A percentile compares a stretch with the other conserved stretches of the same genome.
phyloP scores from a whole-genome alignment of 2,113 vertebrate species.

The Gallinago media region DNA sequence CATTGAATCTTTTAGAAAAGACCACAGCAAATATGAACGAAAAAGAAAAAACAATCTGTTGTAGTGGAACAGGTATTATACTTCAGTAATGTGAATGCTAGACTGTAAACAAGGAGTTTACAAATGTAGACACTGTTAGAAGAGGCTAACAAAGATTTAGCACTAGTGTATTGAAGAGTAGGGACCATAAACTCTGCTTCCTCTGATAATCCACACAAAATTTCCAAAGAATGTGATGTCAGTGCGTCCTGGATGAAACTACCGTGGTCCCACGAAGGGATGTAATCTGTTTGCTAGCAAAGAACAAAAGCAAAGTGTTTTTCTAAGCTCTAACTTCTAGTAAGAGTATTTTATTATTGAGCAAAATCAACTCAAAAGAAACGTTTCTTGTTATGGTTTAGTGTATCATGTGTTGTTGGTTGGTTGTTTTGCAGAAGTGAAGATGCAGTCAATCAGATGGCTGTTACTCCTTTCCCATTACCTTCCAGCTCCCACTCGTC shows the following conservation, averaged over 20 bases:
- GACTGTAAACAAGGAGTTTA: background rate
- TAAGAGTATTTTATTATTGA: background rate
- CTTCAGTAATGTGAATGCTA: background rate
- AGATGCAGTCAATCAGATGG: conserved; percentile 92
- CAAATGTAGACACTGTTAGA: background rate
- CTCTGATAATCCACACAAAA: background rate
- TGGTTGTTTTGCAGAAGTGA: conserved; percentile 78
- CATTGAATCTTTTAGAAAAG: background rate
- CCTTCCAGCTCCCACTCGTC: conserved; percentile 76
- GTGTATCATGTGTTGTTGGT: background rate
- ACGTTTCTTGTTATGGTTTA: background rate
- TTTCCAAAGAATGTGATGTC: background rate
- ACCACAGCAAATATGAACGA: background rate
- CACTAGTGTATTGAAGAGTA: background rate
- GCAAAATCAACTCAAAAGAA: background rate
- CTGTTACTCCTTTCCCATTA: conserved; percentile 84
- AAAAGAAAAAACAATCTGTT: background rate
- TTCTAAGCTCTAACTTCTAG: background rate
- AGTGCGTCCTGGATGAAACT: background rate
- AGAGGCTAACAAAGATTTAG: background rate
- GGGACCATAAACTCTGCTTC: background rate
- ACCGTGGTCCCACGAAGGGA: background rate
- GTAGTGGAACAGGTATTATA: background rate
- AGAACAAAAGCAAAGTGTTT: background rate
- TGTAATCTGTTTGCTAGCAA: background rate